phyloP scores from a whole-genome alignment of 2,797 vertebrate species.

The Oreortyx pictus region DNA sequence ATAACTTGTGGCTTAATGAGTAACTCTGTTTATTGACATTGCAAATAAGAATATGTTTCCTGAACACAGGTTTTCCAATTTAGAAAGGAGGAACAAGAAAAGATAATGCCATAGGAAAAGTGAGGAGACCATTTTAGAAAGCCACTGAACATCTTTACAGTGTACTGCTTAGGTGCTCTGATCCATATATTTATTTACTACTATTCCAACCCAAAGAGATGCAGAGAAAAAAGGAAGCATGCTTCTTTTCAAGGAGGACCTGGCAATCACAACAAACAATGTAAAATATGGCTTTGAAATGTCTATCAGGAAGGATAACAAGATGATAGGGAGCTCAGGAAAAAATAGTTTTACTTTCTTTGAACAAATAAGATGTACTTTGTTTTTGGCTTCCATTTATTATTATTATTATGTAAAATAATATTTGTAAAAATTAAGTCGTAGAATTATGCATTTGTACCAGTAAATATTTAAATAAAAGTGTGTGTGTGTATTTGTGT shows the following conservation, averaged over 20 bases:
- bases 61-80: neutral
- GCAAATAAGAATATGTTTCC: neutral
- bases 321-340: neutral
- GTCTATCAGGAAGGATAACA: neutral
- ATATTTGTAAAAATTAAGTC: neutral
- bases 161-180: neutral
- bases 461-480: neutral
- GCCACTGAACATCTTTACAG: neutral
- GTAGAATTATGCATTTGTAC: neutral
- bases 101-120: neutral
- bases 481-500: neutral
- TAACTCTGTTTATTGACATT: neutral
- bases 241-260: neutral
- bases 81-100: neutral
- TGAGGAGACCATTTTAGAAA: neutral
- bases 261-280: neutral
- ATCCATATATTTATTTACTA: neutral
- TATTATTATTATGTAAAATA: neutral
- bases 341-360: neutral
- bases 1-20: neutral
- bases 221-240: neutral
- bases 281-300: neutral
- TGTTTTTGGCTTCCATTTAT: neutral
- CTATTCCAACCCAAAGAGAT: neutral
- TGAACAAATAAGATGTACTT: neutral